These are phyloP conservation scores for Seriola quinqueradiata DNA, from an alignment of 2,113 vertebrate species.

Conservation along the genomic window DNA sequence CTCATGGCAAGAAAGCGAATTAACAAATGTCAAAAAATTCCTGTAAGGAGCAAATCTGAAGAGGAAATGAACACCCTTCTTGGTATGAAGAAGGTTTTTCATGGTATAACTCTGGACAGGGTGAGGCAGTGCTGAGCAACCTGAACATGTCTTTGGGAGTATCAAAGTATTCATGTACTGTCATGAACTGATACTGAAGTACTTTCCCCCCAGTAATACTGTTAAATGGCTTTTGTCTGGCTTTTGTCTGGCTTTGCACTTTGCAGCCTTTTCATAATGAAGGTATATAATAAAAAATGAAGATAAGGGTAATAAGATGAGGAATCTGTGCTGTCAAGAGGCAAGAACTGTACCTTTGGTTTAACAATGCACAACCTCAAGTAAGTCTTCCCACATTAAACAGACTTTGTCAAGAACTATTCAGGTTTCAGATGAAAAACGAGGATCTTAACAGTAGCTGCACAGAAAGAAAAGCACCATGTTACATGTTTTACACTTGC, in stretches of 20 bases:
- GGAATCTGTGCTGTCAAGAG: not conserved
- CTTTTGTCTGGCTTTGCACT: not conserved
- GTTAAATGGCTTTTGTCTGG: not conserved
- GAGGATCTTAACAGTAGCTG: not conserved
- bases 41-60: not conserved
- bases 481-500: not conserved
- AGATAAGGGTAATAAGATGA: not conserved
- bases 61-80: no score
- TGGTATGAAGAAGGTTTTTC: no score
- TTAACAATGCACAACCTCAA: not conserved
- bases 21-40: no score
- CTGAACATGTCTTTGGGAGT: not conserved
- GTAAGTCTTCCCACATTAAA: not conserved
- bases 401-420: not conserved
- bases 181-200: not conserved
- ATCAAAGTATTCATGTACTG: not conserved
- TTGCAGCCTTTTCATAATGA: not conserved
- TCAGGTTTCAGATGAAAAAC: not conserved
- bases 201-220: not conserved
- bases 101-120: not conserved
- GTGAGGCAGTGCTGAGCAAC: not conserved
- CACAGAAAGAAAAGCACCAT: slow-evolving; percentile 1
- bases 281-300: not conserved
- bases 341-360: not conserved
- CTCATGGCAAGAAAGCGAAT: no score